Conservation (phyloP, 2,888 invertebrate species). For the Euplagia quadripunctaria region DNA sequence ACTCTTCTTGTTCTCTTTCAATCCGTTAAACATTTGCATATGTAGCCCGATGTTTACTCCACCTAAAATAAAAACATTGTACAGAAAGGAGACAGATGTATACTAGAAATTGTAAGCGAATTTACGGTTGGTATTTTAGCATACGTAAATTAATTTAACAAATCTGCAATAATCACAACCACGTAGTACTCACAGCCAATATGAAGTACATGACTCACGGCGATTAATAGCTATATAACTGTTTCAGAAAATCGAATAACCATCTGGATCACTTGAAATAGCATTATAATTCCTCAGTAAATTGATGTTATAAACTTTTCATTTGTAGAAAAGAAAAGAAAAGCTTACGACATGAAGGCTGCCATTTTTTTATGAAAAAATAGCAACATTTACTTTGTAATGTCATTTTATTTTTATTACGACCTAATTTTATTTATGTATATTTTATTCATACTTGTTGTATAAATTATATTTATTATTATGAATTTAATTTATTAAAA, state of each 20-base stretch:
- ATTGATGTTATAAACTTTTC: slow-evolving; percentile 78
- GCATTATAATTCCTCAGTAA: slow-evolving; percentile 75
- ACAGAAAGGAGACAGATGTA: slow-evolving; percentile 20
- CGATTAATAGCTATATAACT: slow-evolving; percentile 64
- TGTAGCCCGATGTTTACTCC: slow-evolving; percentile 57
- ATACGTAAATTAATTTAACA: slow-evolving; percentile 41
- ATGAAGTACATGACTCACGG: slow-evolving; percentile 73
- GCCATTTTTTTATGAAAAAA: slow-evolving; percentile 80
- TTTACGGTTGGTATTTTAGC: slow-evolving; percentile 4
- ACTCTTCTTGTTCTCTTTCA: slow-evolving; percentile 60
- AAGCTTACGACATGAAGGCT: slow-evolving; percentile 86
- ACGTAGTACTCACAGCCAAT: slow-evolving; percentile 83
- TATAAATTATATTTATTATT: not conserved
- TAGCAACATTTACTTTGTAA: slow-evolving; percentile 73
- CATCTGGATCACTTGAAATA: slow-evolving; percentile 67
- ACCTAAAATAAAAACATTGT: slow-evolving; percentile 61
- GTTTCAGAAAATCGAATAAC: slow-evolving; percentile 61
- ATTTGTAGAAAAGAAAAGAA: slow-evolving; percentile 77
- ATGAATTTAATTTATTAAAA: too few relatives aligned
- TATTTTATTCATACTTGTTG: not conserved
- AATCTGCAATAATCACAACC: slow-evolving; percentile 71
- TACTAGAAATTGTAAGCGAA: not conserved
- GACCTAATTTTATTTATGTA: not conserved
- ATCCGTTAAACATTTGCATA: slow-evolving; percentile 77
- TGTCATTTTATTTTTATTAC: slow-evolving; percentile 51